Evolutionary conservation across 2,113 vertebrate genomes (phyloP).

Genomic region (Mohoua ochrocephala): DNA sequence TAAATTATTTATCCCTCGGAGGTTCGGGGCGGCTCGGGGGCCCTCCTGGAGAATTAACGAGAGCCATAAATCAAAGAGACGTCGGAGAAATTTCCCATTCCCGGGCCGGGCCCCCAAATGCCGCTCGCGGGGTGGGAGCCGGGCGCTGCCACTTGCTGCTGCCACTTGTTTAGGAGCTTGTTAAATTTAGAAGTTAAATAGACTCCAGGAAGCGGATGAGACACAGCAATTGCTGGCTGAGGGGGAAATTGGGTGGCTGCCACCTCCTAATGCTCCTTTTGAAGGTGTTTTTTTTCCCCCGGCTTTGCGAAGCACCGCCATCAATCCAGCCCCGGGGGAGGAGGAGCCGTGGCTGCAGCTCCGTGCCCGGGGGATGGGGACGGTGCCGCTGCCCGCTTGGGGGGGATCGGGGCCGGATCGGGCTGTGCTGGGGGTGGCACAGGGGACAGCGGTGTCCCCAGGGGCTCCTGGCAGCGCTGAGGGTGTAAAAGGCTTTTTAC

Average conservation of each 20-base stretch:
- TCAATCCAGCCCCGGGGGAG: accelerated
- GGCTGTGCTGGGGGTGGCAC: background rate
- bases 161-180: slow-evolving; percentile 16
- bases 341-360: background rate
- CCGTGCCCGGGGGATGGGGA: background rate
- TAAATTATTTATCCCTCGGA: slow-evolving; percentile 76
- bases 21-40: slow-evolving; percentile 61
- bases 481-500: background rate
- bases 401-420: accelerated
- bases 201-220: background rate
- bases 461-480: background rate
- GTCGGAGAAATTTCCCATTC: slow-evolving; percentile 63
- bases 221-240: background rate
- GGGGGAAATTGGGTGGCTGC: background rate
- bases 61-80: slow-evolving; percentile 79
- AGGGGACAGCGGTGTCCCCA: background rate
- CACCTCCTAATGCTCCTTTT: background rate
- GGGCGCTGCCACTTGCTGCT: slow-evolving; percentile 16
- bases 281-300: background rate
- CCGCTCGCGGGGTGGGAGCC: background rate
- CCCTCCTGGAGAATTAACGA: slow-evolving; percentile 74
- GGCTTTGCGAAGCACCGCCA: background rate
- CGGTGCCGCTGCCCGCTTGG: background rate
- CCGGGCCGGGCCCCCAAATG: slow-evolving; percentile 23
- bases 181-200: slow-evolving; percentile 33